phyloP scores from a whole-genome alignment of 2,888 invertebrate genomes.

The Caenorhabditis sinica region DNA sequence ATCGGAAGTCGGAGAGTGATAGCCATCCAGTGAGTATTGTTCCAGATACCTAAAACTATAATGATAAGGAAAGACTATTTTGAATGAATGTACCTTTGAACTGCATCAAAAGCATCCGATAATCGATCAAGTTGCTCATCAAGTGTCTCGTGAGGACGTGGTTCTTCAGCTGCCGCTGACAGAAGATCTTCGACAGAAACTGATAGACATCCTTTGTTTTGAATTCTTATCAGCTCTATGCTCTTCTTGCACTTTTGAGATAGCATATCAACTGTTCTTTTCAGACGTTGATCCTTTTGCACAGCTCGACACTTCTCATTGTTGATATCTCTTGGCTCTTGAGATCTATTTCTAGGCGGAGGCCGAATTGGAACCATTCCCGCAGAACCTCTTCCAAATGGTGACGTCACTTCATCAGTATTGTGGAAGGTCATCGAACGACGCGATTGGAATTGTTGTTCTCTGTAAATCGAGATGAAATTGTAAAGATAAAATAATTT shows the following conservation, averaged over 20 bases:
- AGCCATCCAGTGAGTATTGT: conserved; percentile 76
- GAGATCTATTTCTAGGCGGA: conserved; percentile 59
- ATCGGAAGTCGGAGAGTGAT: conserved; percentile 68
- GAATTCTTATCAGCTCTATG: conserved; percentile 80
- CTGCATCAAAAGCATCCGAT: conserved; percentile 77
- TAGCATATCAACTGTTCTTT: conserved; percentile 79
- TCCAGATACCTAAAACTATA: conserved; percentile 55
- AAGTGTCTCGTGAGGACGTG: conserved; percentile 71
- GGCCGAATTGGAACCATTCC: conserved; percentile 43
- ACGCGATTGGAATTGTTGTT: conserved; percentile 77
- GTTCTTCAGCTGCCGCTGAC: conserved; percentile 73
- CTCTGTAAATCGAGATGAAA: conserved; percentile 48
- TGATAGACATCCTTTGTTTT: conserved; percentile 77
- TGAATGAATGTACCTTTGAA: conserved; percentile 55
- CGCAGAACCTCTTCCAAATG: conserved; percentile 41
- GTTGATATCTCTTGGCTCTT: conserved; percentile 59
- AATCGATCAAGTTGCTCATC: conserved; percentile 75
- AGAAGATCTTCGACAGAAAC: conserved; percentile 78
- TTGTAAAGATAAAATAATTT: not conserved
- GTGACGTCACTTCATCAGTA: conserved; percentile 57
- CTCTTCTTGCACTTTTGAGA: conserved; percentile 82
- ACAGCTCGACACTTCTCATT: conserved; percentile 53
- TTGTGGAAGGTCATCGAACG: conserved; percentile 81
- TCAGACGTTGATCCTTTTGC: conserved; percentile 51
- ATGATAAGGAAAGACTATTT: not conserved